phyloP scores from a whole-genome alignment of 2,113 vertebrate species.

The Myotis lucifugus region DNA sequence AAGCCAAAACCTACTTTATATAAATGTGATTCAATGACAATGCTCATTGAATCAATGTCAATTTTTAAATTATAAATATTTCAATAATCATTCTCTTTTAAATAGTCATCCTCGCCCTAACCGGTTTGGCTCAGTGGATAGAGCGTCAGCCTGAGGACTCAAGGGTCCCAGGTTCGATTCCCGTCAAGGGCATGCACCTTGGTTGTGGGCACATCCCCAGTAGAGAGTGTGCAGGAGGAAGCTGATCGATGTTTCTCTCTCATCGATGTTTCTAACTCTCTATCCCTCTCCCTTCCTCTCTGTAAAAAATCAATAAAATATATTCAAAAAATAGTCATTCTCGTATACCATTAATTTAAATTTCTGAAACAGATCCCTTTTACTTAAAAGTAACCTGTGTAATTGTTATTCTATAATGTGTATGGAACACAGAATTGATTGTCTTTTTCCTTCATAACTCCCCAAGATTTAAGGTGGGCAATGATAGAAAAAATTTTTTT shows the following conservation, averaged over 20 bases:
- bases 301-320: too few species aligned
- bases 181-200: too few species aligned
- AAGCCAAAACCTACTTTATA: neutral
- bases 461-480: neutral
- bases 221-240: too few species aligned
- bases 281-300: too few species aligned
- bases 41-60: neutral
- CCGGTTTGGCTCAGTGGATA: too few species aligned
- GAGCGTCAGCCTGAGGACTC: too few species aligned
- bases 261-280: too few species aligned
- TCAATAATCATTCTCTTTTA: slow-evolving; percentile 42
- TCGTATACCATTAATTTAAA: neutral
- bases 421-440: neutral
- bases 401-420: neutral
- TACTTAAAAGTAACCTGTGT: neutral
- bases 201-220: too few species aligned
- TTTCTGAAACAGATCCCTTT: neutral
- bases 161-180: too few species aligned
- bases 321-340: neutral
- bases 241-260: too few species aligned
- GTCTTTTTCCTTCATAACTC: neutral
- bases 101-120: neutral
- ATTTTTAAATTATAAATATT: slow-evolving; percentile 19
- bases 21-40: slow-evolving; percentile 8
- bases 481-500: neutral